A percentile compares a stretch with the other conserved stretches of the same genome.
Evolutionary conservation across 2,888 invertebrate genomes (phyloP).

Genomic region (Drosophila dives): DNA sequence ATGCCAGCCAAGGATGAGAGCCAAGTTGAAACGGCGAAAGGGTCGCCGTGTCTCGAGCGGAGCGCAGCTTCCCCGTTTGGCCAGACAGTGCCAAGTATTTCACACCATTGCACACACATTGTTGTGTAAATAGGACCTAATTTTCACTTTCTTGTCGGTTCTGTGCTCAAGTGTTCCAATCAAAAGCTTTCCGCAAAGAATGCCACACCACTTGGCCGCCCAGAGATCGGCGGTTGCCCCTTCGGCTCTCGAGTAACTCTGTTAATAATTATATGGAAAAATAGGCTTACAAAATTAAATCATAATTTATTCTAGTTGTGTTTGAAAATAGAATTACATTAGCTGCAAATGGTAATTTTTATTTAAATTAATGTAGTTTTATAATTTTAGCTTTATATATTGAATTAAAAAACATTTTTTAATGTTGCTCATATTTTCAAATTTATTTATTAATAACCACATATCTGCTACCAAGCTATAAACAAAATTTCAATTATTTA

Average conservation of each 20-base stretch:
- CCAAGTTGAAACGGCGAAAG: constrained; percentile 15
- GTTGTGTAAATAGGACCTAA: constrained; percentile 69
- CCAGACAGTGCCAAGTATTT: constrained; percentile 44
- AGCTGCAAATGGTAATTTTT: neutral
- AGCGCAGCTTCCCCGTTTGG: constrained; percentile 11
- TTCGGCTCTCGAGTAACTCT: neutral
- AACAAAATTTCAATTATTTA: neutral
- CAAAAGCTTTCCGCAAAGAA: constrained; percentile 23
- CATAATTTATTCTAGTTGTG: too few relatives aligned
- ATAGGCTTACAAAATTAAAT: neutral
- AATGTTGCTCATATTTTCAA: neutral
- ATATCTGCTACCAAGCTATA: neutral
- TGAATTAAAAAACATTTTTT: neutral
- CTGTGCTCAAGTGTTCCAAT: constrained; percentile 48
- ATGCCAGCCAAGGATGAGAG: constrained; percentile 47
- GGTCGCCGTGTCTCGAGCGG: constrained; percentile 12
- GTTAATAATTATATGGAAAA: neutral
- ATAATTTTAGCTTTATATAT: neutral
- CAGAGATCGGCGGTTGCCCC: constrained; percentile 11
- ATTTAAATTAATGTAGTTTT: neutral
- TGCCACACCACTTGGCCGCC: constrained; percentile 39
- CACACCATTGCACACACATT: constrained; percentile 67
- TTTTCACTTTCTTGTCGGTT: constrained; percentile 53
- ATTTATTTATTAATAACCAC: neutral
- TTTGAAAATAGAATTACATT: neutral